A percentile compares a stretch with the other conserved stretches of the same genome.
Conservation (phyloP, 2,888 invertebrate genomes). For the Anticlea derivata region DNA sequence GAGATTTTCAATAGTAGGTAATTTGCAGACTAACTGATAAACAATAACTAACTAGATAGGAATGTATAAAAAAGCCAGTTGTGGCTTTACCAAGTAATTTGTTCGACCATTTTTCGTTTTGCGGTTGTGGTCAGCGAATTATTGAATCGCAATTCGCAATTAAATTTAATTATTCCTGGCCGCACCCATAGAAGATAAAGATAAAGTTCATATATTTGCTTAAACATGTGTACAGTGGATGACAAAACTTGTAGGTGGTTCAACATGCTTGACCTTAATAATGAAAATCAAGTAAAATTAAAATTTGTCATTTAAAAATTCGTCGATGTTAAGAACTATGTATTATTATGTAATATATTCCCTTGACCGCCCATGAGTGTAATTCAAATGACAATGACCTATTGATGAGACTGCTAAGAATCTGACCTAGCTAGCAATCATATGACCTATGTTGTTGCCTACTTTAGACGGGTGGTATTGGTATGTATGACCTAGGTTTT, state of each 20-base stretch:
- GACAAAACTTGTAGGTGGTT: too few species aligned
- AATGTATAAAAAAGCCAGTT: too few species aligned
- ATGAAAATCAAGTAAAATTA: too few species aligned
- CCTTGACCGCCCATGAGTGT: neutral
- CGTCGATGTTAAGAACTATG: too few species aligned
- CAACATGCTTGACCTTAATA: too few species aligned
- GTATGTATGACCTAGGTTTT: constrained; percentile 17
- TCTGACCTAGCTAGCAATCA: neutral
- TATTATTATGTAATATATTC: too few species aligned
- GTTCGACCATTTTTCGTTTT: neutral
- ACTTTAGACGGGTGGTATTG: neutral
- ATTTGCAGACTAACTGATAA: too few species aligned
- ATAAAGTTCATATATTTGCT: too few species aligned
- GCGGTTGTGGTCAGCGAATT: neutral
- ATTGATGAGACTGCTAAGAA: neutral
- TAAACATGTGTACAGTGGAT: too few species aligned
- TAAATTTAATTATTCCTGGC: neutral
- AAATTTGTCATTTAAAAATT: too few species aligned
- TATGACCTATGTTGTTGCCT: neutral
- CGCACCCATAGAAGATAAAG: too few species aligned
- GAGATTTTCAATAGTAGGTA: too few species aligned
- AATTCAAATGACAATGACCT: constrained; percentile 1
- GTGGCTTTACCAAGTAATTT: neutral
- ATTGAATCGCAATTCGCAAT: neutral
- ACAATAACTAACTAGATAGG: neutral